Evolutionary conservation across 2,888 invertebrate species (phyloP).

Genomic region (Entomobrya proxima): DNA sequence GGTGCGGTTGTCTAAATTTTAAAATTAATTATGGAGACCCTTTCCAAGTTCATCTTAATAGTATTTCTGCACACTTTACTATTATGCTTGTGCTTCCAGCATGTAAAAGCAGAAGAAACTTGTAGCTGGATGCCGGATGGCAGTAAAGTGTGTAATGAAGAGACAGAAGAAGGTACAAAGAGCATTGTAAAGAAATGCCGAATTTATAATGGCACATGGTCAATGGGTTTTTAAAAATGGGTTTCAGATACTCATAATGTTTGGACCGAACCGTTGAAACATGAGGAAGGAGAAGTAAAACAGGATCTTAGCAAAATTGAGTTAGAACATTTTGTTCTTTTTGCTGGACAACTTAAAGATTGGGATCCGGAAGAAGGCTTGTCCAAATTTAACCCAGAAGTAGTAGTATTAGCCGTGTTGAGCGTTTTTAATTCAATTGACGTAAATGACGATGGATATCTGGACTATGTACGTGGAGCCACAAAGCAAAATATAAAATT

Average conservation of each 20-base stretch:
- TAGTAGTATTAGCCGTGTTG: constrained; percentile 26
- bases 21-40: background rate
- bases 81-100: background rate
- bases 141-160: constrained; percentile 39
- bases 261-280: constrained; percentile 40
- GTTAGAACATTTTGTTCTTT: constrained; percentile 37
- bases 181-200: background rate
- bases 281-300: background rate
- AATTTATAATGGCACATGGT: background rate
- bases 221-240: background rate
- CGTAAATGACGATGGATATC: constrained; percentile 51
- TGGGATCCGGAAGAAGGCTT: background rate
- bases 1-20: background rate
- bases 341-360: background rate
- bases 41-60: too few relatives aligned
- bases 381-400: constrained; percentile 18
- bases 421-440: constrained; percentile 53
- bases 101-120: constrained; percentile 3
- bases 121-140: constrained; percentile 52
- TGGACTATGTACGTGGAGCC: constrained; percentile 14
- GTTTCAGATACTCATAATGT: constrained; percentile 50
- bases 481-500: background rate
- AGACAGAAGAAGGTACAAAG: background rate
- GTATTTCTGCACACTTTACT: too few relatives aligned
- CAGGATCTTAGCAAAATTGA: constrained; percentile 1